Evolutionary conservation across 2,797 vertebrate species (phyloP), one percentile per base, ranked within the genome.

Genomic region (Anguilla anguilla): DNA sequence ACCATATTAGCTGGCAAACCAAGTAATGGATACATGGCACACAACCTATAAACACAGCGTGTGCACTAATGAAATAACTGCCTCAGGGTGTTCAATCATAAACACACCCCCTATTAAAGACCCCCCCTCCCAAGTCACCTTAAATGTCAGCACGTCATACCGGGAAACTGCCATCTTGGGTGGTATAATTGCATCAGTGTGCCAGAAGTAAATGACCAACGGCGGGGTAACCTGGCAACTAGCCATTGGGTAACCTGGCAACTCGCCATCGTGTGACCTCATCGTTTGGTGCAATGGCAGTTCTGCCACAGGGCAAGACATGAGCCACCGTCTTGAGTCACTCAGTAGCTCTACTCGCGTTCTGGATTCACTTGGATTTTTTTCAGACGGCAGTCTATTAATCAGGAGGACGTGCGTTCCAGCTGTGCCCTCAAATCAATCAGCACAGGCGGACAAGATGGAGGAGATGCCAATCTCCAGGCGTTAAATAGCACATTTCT

Each of bases 211-310:
- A 61, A 61, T 19, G 59, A 61, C 59, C 59, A 61, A 61, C 59
- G 22, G 59, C 15, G 4, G 22, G 25, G 61, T 64, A 5, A 64
- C 61, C 59, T 19, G 59, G 59, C 59, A 61, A 64, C 22, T 25
- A 64, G 7, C 19, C 2, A n/a, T 89, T 86, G 84, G 91, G 90
- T 85, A 91, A 91, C 86, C 91, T 92, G 93, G 92, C 92, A 91
- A 49, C 83, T 79, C 85, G 89, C 93, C 92, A 93, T 64, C 85
- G 85, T 72, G 79, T 89, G 93, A 94, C 91, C 94, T 96, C 89
- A 93, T 89, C 61, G 93, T 94, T 94, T 90, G 86, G 89, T 93
- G 86, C 89, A 79, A 53, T 89, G 87, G 83, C 84, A 90, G 85
- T 91, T 90, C 92, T 7, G 89, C 53, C 91, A 84, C 91, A 67